phyloP scores from a whole-genome alignment of 1,140 invertebrate genomes.

The Macrobrachium rosenbergii region DNA sequence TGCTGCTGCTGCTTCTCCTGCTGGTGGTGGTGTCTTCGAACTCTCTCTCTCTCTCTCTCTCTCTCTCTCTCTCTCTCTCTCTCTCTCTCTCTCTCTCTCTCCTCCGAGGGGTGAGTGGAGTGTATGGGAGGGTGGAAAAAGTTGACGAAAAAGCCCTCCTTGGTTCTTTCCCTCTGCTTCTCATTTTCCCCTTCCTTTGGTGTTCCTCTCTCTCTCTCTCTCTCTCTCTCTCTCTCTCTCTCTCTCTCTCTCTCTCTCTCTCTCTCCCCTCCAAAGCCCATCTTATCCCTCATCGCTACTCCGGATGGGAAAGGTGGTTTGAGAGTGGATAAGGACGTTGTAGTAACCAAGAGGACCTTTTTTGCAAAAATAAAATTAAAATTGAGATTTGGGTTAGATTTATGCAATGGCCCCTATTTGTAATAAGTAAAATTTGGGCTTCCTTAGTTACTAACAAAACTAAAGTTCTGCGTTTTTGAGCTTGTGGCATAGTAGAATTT shows the following conservation, averaged over 20 bases:
- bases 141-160: too few relatives aligned
- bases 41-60: neutral
- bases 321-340: too few relatives aligned
- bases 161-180: neutral
- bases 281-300: neutral
- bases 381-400: too few relatives aligned
- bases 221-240: neutral
- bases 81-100: neutral
- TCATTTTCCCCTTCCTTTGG: neutral
- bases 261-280: neutral
- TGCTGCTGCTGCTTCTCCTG: neutral
- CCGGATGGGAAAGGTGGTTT: neutral
- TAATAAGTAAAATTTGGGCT: too few relatives aligned
- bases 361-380: too few relatives aligned
- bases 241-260: slow-evolving; percentile 10
- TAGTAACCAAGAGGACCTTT: too few relatives aligned
- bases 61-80: neutral
- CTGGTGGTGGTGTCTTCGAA: neutral
- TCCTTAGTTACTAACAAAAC: too few relatives aligned
- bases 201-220: neutral
- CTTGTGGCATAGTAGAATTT: too few relatives aligned
- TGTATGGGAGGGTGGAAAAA: too few relatives aligned
- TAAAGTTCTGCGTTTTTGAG: too few relatives aligned
- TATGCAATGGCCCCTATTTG: too few relatives aligned
- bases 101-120: neutral